phyloP scores from a whole-genome alignment of 2,888 invertebrate genomes.

The Luperina nickerlii region DNA sequence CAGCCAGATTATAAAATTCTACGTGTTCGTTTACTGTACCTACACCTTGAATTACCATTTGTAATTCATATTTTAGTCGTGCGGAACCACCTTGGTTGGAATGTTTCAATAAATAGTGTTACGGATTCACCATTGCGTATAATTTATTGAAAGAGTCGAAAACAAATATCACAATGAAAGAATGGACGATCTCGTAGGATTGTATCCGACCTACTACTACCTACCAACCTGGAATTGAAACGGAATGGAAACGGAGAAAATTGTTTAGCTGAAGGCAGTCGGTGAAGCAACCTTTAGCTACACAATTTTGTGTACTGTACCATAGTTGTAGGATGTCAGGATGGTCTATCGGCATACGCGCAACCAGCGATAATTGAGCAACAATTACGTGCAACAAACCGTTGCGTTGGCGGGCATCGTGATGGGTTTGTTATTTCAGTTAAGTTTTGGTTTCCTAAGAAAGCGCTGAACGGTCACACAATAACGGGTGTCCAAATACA shows the following conservation, averaged over 20 bases:
- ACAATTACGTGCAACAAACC: background rate
- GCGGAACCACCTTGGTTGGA: background rate
- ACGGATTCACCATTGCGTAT: background rate
- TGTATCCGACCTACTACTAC: background rate
- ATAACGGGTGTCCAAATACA: too few species aligned
- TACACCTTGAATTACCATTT: background rate
- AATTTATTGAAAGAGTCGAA: too few species aligned
- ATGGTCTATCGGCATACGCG: background rate
- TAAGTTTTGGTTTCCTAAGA: too few species aligned
- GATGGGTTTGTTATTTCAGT: background rate
- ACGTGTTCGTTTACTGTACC: background rate
- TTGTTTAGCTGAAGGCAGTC: background rate
- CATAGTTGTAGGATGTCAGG: background rate
- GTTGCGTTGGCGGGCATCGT: conserved; percentile 3
- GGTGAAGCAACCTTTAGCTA: too few species aligned
- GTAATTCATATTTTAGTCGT: background rate
- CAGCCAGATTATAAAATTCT: background rate
- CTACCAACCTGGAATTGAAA: too few species aligned
- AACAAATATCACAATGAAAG: background rate
- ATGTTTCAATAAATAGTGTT: background rate
- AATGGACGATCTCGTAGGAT: too few species aligned
- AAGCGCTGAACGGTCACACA: too few species aligned
- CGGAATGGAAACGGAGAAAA: background rate
- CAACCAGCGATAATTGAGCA: background rate
- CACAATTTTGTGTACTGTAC: background rate